Percentiles rank a stretch among this genome's conserved stretches.
Conservation (phyloP, 2,888 invertebrate species). For the Coecobrya sp. region DNA sequence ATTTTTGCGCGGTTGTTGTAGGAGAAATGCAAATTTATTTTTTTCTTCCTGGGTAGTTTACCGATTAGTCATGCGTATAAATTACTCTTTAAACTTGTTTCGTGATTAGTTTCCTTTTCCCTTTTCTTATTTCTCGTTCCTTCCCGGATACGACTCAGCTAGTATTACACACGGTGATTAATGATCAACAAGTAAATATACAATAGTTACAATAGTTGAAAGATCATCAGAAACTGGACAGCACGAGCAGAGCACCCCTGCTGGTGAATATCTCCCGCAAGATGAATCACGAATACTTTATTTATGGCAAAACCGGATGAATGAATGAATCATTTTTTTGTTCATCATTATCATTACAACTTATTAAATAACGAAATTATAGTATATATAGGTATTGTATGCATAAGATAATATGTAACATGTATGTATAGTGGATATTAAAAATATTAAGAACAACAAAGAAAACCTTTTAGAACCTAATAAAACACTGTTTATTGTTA, state of each 20-base stretch:
- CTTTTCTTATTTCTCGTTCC: constrained; percentile 57
- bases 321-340: constrained; percentile 70
- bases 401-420: too few relatives aligned
- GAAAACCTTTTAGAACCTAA: neutral
- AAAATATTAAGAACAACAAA: neutral
- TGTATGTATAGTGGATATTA: too few relatives aligned
- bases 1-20: neutral
- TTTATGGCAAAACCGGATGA: constrained; percentile 40
- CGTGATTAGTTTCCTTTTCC: constrained; percentile 46
- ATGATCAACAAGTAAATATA: neutral
- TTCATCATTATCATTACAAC: neutral
- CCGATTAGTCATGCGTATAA: constrained; percentile 53
- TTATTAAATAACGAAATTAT: neutral
- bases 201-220: neutral
- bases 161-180: constrained; percentile 51
- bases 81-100: constrained; percentile 22
- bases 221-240: constrained; percentile 56
- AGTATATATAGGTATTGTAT: neutral
- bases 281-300: constrained; percentile 64
- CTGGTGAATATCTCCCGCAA: constrained; percentile 17
- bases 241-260: constrained; percentile 51
- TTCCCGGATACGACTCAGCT: constrained; percentile 57
- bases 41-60: neutral
- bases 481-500: neutral
- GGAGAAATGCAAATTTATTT: constrained; percentile 38